Conservation (phyloP, 1,140 invertebrate species). For the Cyclina sinensis region DNA sequence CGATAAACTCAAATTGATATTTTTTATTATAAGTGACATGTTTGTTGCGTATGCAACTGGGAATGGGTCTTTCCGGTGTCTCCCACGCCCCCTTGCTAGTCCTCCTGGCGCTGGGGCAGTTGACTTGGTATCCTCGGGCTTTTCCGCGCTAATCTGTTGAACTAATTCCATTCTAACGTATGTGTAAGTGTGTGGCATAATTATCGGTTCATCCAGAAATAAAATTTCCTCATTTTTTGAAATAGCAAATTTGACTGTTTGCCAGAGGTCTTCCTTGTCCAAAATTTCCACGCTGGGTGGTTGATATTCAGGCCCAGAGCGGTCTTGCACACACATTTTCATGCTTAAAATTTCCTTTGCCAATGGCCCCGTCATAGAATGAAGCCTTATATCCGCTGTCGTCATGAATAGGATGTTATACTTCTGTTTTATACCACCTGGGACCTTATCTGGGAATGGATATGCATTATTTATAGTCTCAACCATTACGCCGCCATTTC, state of each 20-base stretch:
- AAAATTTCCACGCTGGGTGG: background rate
- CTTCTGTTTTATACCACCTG: background rate
- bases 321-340: background rate
- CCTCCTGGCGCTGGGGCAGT: background rate
- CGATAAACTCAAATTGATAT: background rate
- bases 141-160: no score
- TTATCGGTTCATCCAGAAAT: background rate
- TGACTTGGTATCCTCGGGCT: background rate
- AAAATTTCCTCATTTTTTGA: background rate
- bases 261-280: background rate
- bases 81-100: background rate
- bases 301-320: background rate
- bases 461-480: background rate
- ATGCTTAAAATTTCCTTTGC: background rate
- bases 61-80: background rate
- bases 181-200: background rate
- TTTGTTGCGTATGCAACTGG: background rate
- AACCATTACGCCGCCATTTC: background rate
- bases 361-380: conserved; percentile 4
- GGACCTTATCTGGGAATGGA: background rate
- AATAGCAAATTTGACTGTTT: background rate
- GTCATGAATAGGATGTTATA: background rate
- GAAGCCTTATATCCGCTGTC: background rate
- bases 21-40: conserved; percentile 3
- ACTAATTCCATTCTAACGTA: background rate